phyloP scores from a whole-genome alignment of 2,888 invertebrate species.

The Heliconius hortense region DNA sequence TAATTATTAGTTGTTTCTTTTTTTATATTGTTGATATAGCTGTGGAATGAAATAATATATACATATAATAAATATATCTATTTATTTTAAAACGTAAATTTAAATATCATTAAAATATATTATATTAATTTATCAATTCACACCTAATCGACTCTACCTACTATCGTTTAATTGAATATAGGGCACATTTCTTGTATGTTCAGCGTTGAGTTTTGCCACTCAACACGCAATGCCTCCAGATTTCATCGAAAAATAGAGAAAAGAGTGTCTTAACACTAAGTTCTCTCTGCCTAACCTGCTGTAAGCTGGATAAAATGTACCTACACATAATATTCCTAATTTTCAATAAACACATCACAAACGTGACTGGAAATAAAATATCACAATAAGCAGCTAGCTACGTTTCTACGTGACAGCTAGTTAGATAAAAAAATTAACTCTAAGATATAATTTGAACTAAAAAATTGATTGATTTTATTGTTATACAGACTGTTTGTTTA shows the following conservation, averaged over 20 bases:
- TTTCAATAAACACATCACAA: conserved; percentile 13
- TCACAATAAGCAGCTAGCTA: background rate
- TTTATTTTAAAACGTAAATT: background rate
- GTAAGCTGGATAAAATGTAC: no score
- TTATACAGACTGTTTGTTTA: conserved; percentile 14
- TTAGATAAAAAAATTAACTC: background rate
- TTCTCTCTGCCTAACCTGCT: no score
- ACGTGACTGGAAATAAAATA: conserved; percentile 20
- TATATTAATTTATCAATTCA: no score
- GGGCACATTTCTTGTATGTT: no score
- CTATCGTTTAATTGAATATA: no score
- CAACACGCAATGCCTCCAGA: no score
- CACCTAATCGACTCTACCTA: no score
- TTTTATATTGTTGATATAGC: background rate
- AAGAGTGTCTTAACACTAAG: no score
- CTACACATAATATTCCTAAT: background rate
- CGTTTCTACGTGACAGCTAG: conserved; percentile 10
- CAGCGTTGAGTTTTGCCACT: no score
- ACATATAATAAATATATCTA: background rate
- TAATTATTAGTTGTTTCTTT: background rate
- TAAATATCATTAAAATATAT: no score
- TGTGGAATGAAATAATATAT: background rate
- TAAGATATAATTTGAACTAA: background rate
- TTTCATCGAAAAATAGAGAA: no score
- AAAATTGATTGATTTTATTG: conserved; percentile 24